phyloP scores from a whole-genome alignment of 2,888 invertebrate genomes.

The Agrotis segetum region DNA sequence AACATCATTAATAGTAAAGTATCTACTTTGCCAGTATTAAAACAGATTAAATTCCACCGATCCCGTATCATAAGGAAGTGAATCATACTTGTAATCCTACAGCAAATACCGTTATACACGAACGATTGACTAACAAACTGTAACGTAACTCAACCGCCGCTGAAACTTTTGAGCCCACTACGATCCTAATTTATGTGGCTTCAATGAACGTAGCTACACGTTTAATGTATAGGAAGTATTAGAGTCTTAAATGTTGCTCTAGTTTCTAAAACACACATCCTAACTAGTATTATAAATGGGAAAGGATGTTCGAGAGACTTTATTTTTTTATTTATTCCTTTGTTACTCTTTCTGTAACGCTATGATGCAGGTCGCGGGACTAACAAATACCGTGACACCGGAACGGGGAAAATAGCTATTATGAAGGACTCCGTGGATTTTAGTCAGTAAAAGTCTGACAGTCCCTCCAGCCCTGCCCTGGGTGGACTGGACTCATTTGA shows the following conservation, averaged over 20 bases:
- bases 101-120: slow-evolving; percentile 36
- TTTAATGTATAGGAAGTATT: slow-evolving; percentile 20
- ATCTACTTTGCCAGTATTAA: slow-evolving; percentile 9
- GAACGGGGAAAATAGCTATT: too few relatives aligned
- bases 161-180: slow-evolving; percentile 52
- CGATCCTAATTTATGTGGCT: slow-evolving; percentile 58
- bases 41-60: slow-evolving; percentile 9
- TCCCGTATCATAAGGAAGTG: slow-evolving; percentile 35
- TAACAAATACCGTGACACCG: too few relatives aligned
- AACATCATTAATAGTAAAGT: background rate
- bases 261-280: slow-evolving; percentile 13
- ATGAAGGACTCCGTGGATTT: too few relatives aligned
- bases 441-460: too few relatives aligned
- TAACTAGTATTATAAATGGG: too few relatives aligned
- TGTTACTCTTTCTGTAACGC: too few relatives aligned
- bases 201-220: slow-evolving; percentile 11
- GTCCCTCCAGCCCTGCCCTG: too few relatives aligned
- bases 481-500: too few relatives aligned
- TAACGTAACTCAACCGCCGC: slow-evolving; percentile 30
- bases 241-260: slow-evolving; percentile 7
- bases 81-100: slow-evolving; percentile 33
- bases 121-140: slow-evolving; percentile 38
- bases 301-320: too few relatives aligned
- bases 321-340: too few relatives aligned
- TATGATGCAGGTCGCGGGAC: too few relatives aligned